Percentiles rank a stretch among this genome's conserved stretches.
Conservation (phyloP, 2,113 vertebrate species). For the Poeciliopsis turrubarensis region DNA sequence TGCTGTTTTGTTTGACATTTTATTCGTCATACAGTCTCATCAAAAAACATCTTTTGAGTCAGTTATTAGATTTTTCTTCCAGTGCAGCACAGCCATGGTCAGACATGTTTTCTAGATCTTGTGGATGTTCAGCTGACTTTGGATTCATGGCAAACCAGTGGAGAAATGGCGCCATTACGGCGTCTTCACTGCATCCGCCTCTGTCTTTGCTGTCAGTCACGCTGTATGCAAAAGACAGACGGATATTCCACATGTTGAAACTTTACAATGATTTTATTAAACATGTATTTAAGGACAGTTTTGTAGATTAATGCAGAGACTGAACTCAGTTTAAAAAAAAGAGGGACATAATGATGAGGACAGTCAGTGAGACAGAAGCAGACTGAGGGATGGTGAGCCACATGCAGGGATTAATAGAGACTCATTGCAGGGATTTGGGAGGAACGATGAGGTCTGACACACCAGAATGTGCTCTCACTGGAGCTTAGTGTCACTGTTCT, state of each 20-base stretch:
- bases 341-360: slow-evolving; percentile 30
- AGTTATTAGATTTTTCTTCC: too few relatives aligned
- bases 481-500: slow-evolving; percentile 63
- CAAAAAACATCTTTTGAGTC: too few relatives aligned
- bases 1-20: too few relatives aligned
- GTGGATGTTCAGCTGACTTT: too few relatives aligned
- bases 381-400: slow-evolving; percentile 42
- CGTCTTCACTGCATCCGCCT: not conserved
- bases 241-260: not conserved
- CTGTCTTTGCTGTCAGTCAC: not conserved
- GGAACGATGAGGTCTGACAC: slow-evolving; percentile 66
- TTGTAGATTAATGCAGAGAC: slow-evolving; percentile 6
- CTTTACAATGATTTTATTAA: not conserved
- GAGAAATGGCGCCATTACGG: not conserved
- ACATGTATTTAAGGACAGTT: not conserved
- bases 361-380: slow-evolving; percentile 43
- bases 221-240: not conserved
- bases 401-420: slow-evolving; percentile 67
- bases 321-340: slow-evolving; percentile 34
- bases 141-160: too few relatives aligned
- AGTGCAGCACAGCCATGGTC: too few relatives aligned
- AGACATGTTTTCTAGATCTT: too few relatives aligned
- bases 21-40: too few relatives aligned
- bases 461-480: slow-evolving; percentile 50
- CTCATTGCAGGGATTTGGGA: slow-evolving; percentile 58